Percentiles rank a stretch among this genome's conserved stretches.
These are phyloP conservation scores for Andrena hattorfiana DNA, from an alignment of 2,888 invertebrate species.

Conservation along the genomic window DNA sequence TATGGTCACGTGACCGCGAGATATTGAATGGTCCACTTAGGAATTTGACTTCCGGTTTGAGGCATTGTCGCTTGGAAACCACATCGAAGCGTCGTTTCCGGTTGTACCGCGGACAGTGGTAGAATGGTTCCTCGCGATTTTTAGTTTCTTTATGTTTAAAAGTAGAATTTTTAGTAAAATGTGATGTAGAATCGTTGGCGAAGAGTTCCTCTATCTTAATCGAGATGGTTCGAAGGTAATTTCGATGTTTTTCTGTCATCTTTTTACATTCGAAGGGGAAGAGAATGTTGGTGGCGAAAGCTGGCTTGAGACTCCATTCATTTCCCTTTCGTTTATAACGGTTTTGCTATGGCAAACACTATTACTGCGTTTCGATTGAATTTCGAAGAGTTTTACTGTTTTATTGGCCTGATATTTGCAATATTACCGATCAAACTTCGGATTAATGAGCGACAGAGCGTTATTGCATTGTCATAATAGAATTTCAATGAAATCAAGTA, in stretches of 20 bases:
- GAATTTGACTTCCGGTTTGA: background rate
- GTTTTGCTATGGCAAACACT: no score
- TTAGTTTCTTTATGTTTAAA: no score
- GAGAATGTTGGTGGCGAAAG: background rate
- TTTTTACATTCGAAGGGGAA: background rate
- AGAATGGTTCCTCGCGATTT: no score
- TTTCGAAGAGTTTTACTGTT: background rate
- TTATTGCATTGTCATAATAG: no score
- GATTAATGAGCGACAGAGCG: no score
- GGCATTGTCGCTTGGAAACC: background rate
- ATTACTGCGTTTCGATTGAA: background rate
- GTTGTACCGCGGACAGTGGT: background rate
- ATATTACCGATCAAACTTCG: no score
- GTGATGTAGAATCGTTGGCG: background rate
- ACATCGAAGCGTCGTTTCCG: background rate
- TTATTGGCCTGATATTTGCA: no score
- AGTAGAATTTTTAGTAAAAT: no score
- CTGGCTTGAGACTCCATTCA: background rate
- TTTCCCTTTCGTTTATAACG: no score
- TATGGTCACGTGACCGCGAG: no score
- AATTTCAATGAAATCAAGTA: no score
- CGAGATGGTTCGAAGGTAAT: background rate
- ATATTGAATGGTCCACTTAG: background rate
- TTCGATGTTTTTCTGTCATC: background rate
- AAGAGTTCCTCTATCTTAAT: background rate